These are phyloP conservation scores for Dromococcyx pavoninus DNA, from an alignment of 2,797 vertebrate genomes.

Conservation along the genomic window DNA sequence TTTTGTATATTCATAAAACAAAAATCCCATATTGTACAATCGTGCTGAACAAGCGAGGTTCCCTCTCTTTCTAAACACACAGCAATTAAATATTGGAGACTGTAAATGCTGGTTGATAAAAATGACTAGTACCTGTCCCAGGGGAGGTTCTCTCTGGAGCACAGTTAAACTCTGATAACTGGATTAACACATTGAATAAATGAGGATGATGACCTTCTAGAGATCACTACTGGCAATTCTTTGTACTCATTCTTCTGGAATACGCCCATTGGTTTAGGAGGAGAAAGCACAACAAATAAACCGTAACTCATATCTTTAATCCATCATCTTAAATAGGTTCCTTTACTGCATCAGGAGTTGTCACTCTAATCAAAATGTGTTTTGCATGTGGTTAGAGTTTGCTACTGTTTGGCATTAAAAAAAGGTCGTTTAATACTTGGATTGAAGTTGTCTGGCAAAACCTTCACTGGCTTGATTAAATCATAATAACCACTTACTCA, in stretches of 20 bases:
- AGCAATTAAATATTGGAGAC: neutral
- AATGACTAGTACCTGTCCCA: neutral
- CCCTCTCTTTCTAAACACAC: neutral
- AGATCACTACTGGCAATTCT: neutral
- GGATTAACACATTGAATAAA: constrained; percentile 34
- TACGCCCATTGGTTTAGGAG: neutral
- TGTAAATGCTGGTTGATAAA: neutral
- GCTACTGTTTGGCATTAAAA: neutral
- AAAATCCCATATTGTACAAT: neutral
- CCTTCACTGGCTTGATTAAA: neutral
- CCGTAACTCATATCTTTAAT: neutral
- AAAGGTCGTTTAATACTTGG: neutral
- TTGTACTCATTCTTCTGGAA: neutral
- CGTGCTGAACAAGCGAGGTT: neutral
- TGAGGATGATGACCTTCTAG: constrained; percentile 16
- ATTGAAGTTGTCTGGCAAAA: neutral
- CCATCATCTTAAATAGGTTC: neutral
- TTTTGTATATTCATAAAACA: neutral
- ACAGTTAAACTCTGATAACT: neutral
- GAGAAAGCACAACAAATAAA: neutral
- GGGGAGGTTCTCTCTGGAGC: neutral
- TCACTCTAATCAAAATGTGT: neutral
- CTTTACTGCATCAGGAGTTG: neutral
- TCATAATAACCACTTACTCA: neutral
- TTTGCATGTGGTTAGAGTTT: neutral